phyloP scores from a whole-genome alignment of 2,797 vertebrate species.

The Takifugu rubripes region DNA sequence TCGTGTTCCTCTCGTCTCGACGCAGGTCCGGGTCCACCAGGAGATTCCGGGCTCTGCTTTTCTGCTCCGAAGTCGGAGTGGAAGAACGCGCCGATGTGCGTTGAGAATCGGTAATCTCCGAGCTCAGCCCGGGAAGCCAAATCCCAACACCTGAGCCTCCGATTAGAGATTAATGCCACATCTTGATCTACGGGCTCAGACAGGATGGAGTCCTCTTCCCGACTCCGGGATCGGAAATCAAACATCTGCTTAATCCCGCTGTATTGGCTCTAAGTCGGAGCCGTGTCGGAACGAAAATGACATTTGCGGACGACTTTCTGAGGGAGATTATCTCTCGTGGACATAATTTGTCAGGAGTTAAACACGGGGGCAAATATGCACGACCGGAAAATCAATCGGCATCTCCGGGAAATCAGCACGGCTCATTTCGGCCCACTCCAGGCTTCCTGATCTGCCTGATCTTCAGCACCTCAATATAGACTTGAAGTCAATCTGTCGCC shows the following conservation, averaged over 20 bases:
- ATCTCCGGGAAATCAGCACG: background rate
- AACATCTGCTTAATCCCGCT: conserved; percentile 42
- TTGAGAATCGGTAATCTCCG: conserved; percentile 48
- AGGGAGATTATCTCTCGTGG: conserved; percentile 25
- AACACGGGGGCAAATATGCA: conserved; percentile 9
- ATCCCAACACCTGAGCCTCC: conserved; percentile 61
- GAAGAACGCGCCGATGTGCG: conserved; percentile 66
- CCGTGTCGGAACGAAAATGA: conserved; percentile 33
- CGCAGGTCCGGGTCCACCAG: conserved; percentile 61
- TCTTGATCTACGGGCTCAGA: conserved; percentile 54
- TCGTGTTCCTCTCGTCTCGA: conserved; percentile 42
- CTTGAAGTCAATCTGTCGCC: background rate
- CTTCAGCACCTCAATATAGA: background rate
- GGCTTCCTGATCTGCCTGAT: no score
- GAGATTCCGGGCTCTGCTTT: conserved; percentile 58
- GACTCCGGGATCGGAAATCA: conserved; percentile 48
- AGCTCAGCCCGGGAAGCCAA: conserved; percentile 45
- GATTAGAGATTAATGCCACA: conserved; percentile 58
- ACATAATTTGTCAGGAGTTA: conserved; percentile 26
- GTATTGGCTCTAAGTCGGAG: conserved; percentile 35
- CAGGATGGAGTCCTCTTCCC: conserved; percentile 38
- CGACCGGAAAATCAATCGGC: background rate
- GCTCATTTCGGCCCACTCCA: conserved; percentile 4
- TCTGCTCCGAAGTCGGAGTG: conserved; percentile 23
- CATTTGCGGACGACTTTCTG: conserved; percentile 34